phyloP scores from a whole-genome alignment of 1,140 invertebrate species.

The Zaprionus camerounensis region DNA sequence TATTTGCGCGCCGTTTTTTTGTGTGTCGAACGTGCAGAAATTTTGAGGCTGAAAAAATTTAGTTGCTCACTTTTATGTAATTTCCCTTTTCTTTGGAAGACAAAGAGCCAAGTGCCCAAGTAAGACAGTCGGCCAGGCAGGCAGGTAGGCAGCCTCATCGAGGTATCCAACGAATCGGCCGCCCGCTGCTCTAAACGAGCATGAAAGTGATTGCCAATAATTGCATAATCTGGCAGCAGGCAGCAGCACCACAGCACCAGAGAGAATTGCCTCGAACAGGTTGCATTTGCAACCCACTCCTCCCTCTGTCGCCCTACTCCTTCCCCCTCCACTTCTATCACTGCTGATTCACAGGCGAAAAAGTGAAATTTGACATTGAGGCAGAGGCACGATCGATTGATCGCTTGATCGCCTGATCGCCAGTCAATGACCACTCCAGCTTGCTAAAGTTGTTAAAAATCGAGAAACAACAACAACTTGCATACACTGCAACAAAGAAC shows the following conservation, averaged over 20 bases:
- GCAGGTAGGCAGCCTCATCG: conserved; percentile 10
- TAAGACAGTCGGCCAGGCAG: background rate
- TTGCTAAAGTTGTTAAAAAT: conserved; percentile 39
- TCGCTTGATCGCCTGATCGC: conserved; percentile 34
- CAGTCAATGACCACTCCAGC: conserved; percentile 64
- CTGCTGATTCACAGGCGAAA: conserved; percentile 41
- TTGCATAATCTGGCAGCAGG: conserved; percentile 71
- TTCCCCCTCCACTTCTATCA: background rate
- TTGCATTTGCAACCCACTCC: conserved; percentile 42
- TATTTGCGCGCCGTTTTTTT: conserved; percentile 60
- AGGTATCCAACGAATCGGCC: conserved; percentile 35
- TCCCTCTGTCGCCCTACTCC: background rate
- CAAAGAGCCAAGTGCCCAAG: conserved; percentile 16
- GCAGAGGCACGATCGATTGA: conserved; percentile 52
- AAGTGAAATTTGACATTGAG: conserved; percentile 81
- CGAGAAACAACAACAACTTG: conserved; percentile 33
- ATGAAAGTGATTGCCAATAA: conserved; percentile 81
- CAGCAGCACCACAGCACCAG: conserved; percentile 29
- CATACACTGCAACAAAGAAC: conserved; percentile 64
- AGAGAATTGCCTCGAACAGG: conserved; percentile 70
- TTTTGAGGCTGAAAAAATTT: conserved; percentile 68
- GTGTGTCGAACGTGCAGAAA: conserved; percentile 77
- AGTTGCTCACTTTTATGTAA: conserved; percentile 83
- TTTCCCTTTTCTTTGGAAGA: conserved; percentile 76
- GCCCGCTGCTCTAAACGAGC: conserved; percentile 77